A percentile compares a stretch with the other conserved stretches of the same genome.
Conservation (phyloP, 2,797 vertebrate species). For the Leucoraja ocellata region DNA sequence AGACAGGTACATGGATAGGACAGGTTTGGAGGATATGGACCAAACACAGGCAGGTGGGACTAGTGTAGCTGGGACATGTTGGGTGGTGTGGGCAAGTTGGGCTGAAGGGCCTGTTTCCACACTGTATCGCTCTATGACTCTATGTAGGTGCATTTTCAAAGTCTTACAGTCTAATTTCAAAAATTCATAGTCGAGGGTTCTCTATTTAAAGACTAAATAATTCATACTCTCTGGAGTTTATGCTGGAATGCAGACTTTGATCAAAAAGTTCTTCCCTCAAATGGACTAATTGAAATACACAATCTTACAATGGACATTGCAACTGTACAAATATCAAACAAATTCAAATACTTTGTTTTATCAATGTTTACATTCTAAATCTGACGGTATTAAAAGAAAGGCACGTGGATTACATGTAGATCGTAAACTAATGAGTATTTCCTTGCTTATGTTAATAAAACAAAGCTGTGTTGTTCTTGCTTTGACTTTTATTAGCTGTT, state of each 20-base stretch:
- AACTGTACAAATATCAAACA: background rate
- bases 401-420: background rate
- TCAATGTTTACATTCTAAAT: background rate
- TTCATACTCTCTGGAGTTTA: background rate
- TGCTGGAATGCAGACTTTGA: background rate
- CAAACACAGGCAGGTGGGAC: no score
- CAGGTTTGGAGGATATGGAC: no score
- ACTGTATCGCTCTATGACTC: no score
- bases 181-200: background rate
- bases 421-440: background rate
- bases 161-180: background rate
- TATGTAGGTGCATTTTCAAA: no score
- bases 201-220: background rate
- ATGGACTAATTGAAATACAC: background rate
- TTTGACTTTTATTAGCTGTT: background rate
- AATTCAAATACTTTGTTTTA: background rate
- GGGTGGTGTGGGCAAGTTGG: no score
- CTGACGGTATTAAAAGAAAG: background rate
- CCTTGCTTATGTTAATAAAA: background rate
- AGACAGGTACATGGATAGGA: no score
- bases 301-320: background rate
- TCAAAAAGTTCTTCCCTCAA: background rate
- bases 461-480: background rate
- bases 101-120: no score
- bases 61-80: no score